Conservation (phyloP, 1,140 invertebrate genomes). For the Luehdorfia chinensis region DNA sequence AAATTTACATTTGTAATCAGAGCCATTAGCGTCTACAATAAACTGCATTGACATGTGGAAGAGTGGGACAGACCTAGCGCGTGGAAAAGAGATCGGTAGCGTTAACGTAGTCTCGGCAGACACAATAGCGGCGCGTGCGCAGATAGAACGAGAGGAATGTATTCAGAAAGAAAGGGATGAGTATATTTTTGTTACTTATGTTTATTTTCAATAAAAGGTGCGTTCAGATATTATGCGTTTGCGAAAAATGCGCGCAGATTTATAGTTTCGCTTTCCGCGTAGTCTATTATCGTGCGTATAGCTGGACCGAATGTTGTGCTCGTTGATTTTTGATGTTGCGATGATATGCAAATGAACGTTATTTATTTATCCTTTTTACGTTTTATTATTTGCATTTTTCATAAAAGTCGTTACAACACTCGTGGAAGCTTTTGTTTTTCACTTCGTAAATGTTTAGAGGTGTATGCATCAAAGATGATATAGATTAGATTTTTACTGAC, state of each 20-base stretch:
- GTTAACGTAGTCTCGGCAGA: constrained; percentile 44
- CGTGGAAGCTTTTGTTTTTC: constrained; percentile 14
- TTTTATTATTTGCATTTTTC: constrained; percentile 18
- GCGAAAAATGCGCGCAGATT: constrained; percentile 69
- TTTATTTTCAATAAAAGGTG: constrained; percentile 62
- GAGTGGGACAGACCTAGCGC: constrained; percentile 55
- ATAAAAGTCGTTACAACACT: constrained; percentile 15
- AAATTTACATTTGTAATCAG: constrained; percentile 77
- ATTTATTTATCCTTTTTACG: constrained; percentile 41
- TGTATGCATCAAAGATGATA: neutral
- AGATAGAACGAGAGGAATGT: constrained; percentile 40
- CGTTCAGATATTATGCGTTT: constrained; percentile 71
- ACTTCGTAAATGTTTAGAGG: neutral
- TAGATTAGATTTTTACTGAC: no score
- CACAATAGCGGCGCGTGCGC: constrained; percentile 69
- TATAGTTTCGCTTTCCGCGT: constrained; percentile 65
- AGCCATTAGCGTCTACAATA: constrained; percentile 74
- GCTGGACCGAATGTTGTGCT: constrained; percentile 23
- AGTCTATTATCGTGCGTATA: constrained; percentile 55
- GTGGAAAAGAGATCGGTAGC: constrained; percentile 39
- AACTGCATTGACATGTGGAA: constrained; percentile 69
- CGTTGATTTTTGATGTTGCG: constrained; percentile 32
- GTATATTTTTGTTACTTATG: constrained; percentile 27
- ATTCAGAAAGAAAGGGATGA: constrained; percentile 40
- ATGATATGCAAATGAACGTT: constrained; percentile 45